Percentiles rank a stretch among this genome's conserved stretches.
Evolutionary conservation across 2,888 invertebrate species (phyloP).

Genomic region (Gandaritis pyraliata): DNA sequence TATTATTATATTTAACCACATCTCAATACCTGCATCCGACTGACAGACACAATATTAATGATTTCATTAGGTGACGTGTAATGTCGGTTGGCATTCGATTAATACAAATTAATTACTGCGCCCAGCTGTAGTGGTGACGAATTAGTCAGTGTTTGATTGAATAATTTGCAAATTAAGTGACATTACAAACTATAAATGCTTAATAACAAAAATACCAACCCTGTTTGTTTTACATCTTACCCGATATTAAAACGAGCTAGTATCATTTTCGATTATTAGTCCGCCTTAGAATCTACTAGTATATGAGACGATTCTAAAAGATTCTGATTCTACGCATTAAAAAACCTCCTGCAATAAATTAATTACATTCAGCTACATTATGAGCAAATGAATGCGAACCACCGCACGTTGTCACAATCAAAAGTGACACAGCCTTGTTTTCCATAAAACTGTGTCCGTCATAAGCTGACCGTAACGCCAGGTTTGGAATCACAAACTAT

Average conservation of each 20-base stretch:
- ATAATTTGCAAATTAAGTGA: slow-evolving; percentile 35
- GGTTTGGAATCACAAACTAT: too few species aligned
- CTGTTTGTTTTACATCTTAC: too few species aligned
- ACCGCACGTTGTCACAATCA: slow-evolving; percentile 73
- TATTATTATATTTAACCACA: slow-evolving; percentile 13
- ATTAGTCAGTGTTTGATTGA: slow-evolving; percentile 41
- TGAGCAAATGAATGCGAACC: slow-evolving; percentile 27
- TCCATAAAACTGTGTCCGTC: neutral
- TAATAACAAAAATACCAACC: too few species aligned
- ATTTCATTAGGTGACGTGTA: slow-evolving; percentile 60
- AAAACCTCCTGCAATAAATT: slow-evolving; percentile 10
- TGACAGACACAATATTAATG: slow-evolving; percentile 55
- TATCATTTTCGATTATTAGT: too few species aligned
- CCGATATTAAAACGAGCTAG: too few species aligned
- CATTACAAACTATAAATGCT: slow-evolving; percentile 9
- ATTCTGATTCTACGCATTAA: too few species aligned
- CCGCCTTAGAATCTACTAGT: too few species aligned
- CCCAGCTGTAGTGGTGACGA: slow-evolving; percentile 38
- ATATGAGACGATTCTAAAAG: too few species aligned
- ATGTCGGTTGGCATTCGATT: slow-evolving; percentile 53
- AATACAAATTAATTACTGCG: slow-evolving; percentile 53
- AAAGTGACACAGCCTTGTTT: slow-evolving; percentile 42
- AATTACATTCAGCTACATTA: slow-evolving; percentile 27
- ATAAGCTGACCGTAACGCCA: slow-evolving; percentile 17
- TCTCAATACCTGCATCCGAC: slow-evolving; percentile 42